Conservation (phyloP, 2,888 invertebrate species). For the Pollenia griseotomentosa region DNA sequence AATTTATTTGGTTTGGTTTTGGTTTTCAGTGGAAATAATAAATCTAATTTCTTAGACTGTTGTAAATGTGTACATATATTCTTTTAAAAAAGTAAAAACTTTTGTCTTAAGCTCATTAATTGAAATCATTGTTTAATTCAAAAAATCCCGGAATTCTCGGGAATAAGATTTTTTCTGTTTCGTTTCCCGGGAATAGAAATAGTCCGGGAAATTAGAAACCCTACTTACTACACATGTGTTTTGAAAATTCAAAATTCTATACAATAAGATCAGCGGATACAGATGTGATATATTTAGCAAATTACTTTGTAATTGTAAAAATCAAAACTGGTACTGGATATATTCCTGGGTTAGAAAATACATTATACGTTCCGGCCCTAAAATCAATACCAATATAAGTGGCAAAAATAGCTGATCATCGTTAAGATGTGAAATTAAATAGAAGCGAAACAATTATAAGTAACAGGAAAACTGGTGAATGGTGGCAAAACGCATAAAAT, state of each 20-base stretch:
- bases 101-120: too few species aligned
- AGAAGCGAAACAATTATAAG: background rate
- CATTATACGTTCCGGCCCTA: slow-evolving; percentile 31
- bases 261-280: background rate
- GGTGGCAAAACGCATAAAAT: background rate
- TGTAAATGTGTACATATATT: too few species aligned
- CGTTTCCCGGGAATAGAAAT: too few species aligned
- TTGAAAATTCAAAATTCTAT: background rate
- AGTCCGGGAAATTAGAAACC: too few species aligned
- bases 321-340: slow-evolving; percentile 1
- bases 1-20: too few species aligned
- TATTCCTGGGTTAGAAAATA: background rate
- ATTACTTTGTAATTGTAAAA: slow-evolving; percentile 9
- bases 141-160: too few species aligned
- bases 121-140: too few species aligned
- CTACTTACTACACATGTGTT: too few species aligned
- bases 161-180: too few species aligned
- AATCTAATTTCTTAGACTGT: too few species aligned
- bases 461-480: background rate
- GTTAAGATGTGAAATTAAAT: background rate
- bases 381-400: slow-evolving; percentile 33
- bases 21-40: too few species aligned
- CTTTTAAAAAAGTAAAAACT: too few species aligned
- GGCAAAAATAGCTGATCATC: slow-evolving; percentile 37
- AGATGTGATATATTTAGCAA: background rate